These are phyloP conservation scores for Crocidura indochinensis DNA, from an alignment of 2,797 vertebrate genomes.

Conservation along the genomic window DNA sequence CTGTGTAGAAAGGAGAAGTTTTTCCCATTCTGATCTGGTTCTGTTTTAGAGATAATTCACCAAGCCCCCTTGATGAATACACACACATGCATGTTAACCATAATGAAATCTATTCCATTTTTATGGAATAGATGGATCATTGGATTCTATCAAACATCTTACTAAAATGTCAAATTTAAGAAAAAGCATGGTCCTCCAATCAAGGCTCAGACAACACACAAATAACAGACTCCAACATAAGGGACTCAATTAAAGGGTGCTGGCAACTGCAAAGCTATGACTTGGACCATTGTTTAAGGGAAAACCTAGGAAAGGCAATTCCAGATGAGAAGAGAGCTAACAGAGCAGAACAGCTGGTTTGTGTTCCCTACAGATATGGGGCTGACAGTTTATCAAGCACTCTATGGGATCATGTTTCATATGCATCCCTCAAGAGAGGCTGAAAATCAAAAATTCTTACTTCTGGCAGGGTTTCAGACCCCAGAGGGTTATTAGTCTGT, in stretches of 20 bases:
- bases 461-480: conserved; percentile 64
- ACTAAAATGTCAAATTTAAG: conserved; percentile 42
- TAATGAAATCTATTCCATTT: background rate
- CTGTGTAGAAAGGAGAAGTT: conserved; percentile 31
- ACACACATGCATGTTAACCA: background rate
- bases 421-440: conserved; percentile 40
- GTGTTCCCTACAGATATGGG: conserved; percentile 64
- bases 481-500: background rate
- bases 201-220: conserved; percentile 74
- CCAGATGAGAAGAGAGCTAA: conserved; percentile 79
- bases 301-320: conserved; percentile 72
- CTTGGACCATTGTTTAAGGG: conserved; percentile 65
- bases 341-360: conserved; percentile 81
- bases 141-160: conserved; percentile 72
- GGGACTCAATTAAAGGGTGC: conserved; percentile 82
- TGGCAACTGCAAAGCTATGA: conserved; percentile 73
- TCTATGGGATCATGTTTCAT: conserved; percentile 73
- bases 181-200: conserved; percentile 33
- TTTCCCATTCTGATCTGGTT: conserved; percentile 29
- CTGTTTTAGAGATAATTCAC: conserved; percentile 57
- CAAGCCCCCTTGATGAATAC: background rate
- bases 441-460: conserved; percentile 42
- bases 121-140: conserved; percentile 63
- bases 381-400: conserved; percentile 74
- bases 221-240: conserved; percentile 79